Conservation (phyloP, 2,797 vertebrate genomes). For the Etheostoma perlongum region DNA sequence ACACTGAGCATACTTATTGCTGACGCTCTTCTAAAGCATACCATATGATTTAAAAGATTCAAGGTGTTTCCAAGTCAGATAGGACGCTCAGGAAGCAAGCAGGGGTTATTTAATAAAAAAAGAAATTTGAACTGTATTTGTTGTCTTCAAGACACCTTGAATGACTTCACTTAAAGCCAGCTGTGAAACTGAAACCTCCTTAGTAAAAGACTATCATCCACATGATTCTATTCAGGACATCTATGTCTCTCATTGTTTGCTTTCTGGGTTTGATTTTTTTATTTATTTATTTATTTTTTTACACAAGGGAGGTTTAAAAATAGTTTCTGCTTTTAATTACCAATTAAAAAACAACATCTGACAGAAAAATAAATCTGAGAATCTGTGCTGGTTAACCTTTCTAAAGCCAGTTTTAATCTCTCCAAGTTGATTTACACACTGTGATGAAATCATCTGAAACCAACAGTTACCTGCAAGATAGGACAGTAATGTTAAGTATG, state of each 20-base stretch:
- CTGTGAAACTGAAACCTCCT: constrained; percentile 3
- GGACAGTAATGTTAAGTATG: constrained; percentile 2
- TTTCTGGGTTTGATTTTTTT: not conserved
- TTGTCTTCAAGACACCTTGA: constrained; percentile 9
- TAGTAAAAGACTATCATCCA: not conserved
- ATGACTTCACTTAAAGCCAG: not conserved
- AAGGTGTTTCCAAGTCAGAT: not conserved
- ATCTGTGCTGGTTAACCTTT: not conserved
- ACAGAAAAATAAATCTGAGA: not conserved
- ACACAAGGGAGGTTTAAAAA: not conserved
- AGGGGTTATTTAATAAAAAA: not conserved
- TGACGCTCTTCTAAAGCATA: constrained; percentile 4
- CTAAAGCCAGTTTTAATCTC: not conserved
- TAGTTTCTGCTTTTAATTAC: not conserved
- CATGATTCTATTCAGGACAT: not conserved
- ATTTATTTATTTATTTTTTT: not conserved
- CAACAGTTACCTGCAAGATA: constrained; percentile 8
- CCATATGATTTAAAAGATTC: not conserved
- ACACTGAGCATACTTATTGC: not conserved
- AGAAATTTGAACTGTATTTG: not conserved
- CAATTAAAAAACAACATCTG: not conserved
- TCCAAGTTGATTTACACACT: constrained; percentile 11
- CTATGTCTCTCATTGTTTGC: not conserved
- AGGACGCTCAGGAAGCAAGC: not conserved
- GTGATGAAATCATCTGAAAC: constrained; percentile 54